These are phyloP conservation scores for Syndactyla subalaris DNA, from an alignment of 2,797 vertebrate genomes.

Conservation along the genomic window DNA sequence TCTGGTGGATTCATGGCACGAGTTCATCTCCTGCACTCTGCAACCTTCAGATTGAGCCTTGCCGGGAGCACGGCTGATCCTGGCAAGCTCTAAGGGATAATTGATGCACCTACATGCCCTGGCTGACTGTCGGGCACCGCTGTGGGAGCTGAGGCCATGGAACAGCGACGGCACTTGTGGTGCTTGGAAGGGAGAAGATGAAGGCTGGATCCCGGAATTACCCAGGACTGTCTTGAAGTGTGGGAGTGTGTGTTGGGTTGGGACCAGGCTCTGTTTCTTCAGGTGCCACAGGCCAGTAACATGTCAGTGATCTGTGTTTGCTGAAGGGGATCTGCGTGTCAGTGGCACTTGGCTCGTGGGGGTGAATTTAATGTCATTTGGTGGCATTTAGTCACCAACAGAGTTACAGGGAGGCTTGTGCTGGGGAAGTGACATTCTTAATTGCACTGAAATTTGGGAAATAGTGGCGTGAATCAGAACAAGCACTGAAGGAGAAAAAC, in stretches of 20 bases:
- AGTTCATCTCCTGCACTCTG: neutral
- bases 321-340: accelerated
- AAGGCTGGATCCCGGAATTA: neutral
- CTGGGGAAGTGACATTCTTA: neutral
- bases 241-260: accelerated
- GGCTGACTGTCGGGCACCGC: neutral
- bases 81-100: neutral
- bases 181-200: neutral
- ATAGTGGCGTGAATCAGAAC: neutral
- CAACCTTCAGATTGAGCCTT: neutral
- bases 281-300: accelerated
- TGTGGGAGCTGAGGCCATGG: accelerated
- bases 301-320: neutral
- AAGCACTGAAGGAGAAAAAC: neutral
- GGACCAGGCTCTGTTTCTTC: neutral
- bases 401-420: neutral
- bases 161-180: accelerated
- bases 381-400: neutral
- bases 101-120: neutral
- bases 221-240: accelerated
- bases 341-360: accelerated
- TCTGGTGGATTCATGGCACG: accelerated
- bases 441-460: neutral
- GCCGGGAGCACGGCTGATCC: accelerated
- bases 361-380: neutral